Base-by-base conservation (phyloP, 2,888 invertebrate species). In the Drosophila emarginata region DNA sequence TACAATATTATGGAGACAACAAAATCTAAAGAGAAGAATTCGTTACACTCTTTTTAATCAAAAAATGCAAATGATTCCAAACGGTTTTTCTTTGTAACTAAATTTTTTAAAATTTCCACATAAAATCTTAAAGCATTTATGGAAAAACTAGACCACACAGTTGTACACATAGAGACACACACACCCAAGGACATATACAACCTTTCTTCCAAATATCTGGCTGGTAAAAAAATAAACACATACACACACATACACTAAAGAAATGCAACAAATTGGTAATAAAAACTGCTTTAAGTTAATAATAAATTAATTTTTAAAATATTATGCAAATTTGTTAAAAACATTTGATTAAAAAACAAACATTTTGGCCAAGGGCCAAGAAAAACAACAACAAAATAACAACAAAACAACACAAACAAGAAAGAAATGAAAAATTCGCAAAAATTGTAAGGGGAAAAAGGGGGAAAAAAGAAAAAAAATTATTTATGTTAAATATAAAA, bases 241-340 rank as follows among this genome's bases (percentile, higher is more conserved):
- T 28, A 59, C 6, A 28, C 26, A 39, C 26, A 23, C n/a, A 36
- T n/a, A 57, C 18, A 37, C 12, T 56, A 53, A 14, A 28, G 15
- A 32, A 5, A 54, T 32, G 11, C 15, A 54, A 60, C 6, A 64
- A 68, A 74, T 64, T 61, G 59, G 64, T 76, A 66, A 72, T 45
- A 52, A 28, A 65, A 70, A 80, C 86, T 78, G 87, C 80, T 83
- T 83, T 78, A 80, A 69, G 74, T 83, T 78, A 76, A 86, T 80
- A 57, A 64, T 85, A 71, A 79, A 82, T 77, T 76, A 86, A 80
- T 78, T 81, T 74, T 58, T 59, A 86, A 82, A 63, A 60, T 12
- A 60, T 57, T 57, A 51, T 32, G 51, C 12, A 66, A 72, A 59
- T 63, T 84, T 77, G 79, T 74, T 81, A 67, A 76, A 75, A 71